These are phyloP conservation scores for Melieria omissa DNA, from an alignment of 2,888 invertebrate genomes.

Conservation along the genomic window DNA sequence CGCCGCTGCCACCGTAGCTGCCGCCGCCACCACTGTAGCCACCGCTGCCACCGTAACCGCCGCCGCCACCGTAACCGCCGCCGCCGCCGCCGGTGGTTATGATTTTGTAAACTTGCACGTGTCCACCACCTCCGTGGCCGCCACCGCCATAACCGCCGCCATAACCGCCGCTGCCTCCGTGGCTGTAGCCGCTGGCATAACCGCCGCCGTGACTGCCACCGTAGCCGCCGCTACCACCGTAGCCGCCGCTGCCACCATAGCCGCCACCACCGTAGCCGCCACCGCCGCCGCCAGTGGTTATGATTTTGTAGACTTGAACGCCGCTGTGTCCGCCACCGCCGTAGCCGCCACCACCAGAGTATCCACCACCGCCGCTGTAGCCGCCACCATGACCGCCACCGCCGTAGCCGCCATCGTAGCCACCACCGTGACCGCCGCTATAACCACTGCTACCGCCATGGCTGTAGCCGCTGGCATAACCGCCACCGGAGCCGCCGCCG, in stretches of 20 bases:
- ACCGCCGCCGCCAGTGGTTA: neutral
- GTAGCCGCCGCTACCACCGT: conserved; percentile 11
- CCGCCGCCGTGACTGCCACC: neutral
- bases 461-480: conserved; percentile 4
- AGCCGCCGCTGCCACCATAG: conserved; percentile 13
- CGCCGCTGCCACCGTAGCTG: conserved; percentile 13
- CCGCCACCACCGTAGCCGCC: conserved; percentile 9
- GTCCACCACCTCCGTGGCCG: conserved; percentile 13
- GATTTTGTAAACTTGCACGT: conserved; percentile 24
- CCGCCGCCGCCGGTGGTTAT: conserved; percentile 5
- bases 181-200: neutral
- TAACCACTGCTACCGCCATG: conserved; percentile 19
- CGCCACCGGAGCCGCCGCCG: conserved; percentile 25
- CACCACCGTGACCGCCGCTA: conserved; percentile 15
- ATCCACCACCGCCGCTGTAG: conserved; percentile 21
- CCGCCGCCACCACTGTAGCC: conserved; percentile 28
- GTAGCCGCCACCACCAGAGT: conserved; percentile 21
- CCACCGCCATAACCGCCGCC: neutral
- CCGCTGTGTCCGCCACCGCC: conserved; percentile 23
- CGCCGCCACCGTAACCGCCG: conserved; percentile 20
- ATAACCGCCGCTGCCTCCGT: neutral
- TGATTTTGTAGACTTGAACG: conserved; percentile 8
- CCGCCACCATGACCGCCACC: conserved; percentile 15
- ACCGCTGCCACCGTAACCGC: conserved; percentile 25
- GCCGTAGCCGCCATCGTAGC: conserved; percentile 4